These are phyloP conservation scores for Drosophila leontia DNA, from an alignment of 1,140 invertebrate genomes.

Conservation along the genomic window DNA sequence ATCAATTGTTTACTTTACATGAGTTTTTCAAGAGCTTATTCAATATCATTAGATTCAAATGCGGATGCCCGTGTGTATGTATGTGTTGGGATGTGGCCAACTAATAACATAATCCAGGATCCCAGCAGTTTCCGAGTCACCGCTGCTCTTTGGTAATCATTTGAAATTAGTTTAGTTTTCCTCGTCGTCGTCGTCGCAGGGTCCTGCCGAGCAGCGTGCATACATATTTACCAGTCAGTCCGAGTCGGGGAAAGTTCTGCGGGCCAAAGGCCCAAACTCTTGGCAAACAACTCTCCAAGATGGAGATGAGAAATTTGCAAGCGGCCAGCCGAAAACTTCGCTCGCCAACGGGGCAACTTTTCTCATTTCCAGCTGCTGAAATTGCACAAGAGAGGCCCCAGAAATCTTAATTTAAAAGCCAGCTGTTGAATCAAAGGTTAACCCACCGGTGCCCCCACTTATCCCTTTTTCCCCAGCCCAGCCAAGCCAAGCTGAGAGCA, in stretches of 20 bases:
- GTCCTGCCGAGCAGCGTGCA: not conserved
- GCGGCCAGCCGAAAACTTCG: constrained; percentile 40
- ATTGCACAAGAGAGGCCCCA: constrained; percentile 38
- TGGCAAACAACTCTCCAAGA: constrained; percentile 55
- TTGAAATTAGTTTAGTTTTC: constrained; percentile 38
- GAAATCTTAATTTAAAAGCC: constrained; percentile 82
- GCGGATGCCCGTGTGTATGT: constrained; percentile 27
- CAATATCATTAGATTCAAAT: constrained; percentile 77
- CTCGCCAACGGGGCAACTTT: constrained; percentile 50
- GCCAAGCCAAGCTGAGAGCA: not conserved
- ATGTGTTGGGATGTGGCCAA: constrained; percentile 8
- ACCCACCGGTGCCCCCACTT: constrained; percentile 59
- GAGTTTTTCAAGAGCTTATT: constrained; percentile 82
- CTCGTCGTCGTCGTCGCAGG: not conserved
- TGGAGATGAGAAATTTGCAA: constrained; percentile 43
- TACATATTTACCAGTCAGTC: constrained; percentile 30
- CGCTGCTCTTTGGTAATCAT: constrained; percentile 31
- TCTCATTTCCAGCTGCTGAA: constrained; percentile 55
- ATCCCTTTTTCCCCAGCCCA: constrained; percentile 16
- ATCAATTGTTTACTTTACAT: constrained; percentile 83
- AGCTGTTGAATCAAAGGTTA: constrained; percentile 83
- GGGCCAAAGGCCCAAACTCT: constrained; percentile 43
- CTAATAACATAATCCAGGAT: constrained; percentile 40
- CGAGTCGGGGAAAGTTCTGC: constrained; percentile 33
- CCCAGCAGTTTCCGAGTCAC: constrained; percentile 7